Conservation (phyloP, 2,113 vertebrate species). For the Oxygymnocypris stewartii region DNA sequence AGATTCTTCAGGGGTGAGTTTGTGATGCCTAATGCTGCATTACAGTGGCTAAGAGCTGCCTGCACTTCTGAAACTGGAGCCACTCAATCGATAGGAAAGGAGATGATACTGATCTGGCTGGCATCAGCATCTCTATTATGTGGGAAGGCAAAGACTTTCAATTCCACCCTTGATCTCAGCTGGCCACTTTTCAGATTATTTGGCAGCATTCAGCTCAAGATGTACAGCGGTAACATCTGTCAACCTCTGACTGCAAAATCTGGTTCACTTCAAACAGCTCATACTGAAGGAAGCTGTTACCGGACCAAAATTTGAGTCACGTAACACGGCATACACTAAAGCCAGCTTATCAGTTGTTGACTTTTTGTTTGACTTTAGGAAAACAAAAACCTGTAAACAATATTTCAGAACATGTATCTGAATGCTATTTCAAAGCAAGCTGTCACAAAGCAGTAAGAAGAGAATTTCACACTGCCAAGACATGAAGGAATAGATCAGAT, state of each 20-base stretch:
- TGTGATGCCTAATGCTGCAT: slow-evolving; percentile 13
- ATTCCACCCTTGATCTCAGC: slow-evolving; percentile 10
- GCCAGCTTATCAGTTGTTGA: slow-evolving; percentile 68
- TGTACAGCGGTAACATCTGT: slow-evolving; percentile 2
- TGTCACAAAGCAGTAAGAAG: slow-evolving; percentile 10
- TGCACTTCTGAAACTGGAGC: slow-evolving; percentile 15
- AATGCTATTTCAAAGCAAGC: slow-evolving; percentile 38
- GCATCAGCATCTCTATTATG: slow-evolving; percentile 49
- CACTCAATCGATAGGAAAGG: slow-evolving; percentile 44
- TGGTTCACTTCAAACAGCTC: slow-evolving; percentile 53
- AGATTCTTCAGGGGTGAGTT: slow-evolving; percentile 16
- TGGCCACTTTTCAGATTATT: neutral
- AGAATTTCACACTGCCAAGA: slow-evolving; percentile 22
- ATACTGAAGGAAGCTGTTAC: slow-evolving; percentile 56
- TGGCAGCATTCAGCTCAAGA: slow-evolving; percentile 13
- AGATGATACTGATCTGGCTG: slow-evolving; percentile 44
- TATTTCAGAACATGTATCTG: slow-evolving; percentile 66
- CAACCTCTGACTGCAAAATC: slow-evolving; percentile 40
- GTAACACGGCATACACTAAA: slow-evolving; percentile 62
- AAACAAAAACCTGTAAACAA: slow-evolving; percentile 67
- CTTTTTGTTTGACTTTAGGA: slow-evolving; percentile 68
- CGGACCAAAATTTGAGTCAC: slow-evolving; percentile 55
- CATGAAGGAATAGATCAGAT: slow-evolving; percentile 38
- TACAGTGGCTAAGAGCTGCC: slow-evolving; percentile 22
- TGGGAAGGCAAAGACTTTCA: slow-evolving; percentile 29